Conservation (phyloP, 2,888 invertebrate species). For the Allolobophora icterica region DNA sequence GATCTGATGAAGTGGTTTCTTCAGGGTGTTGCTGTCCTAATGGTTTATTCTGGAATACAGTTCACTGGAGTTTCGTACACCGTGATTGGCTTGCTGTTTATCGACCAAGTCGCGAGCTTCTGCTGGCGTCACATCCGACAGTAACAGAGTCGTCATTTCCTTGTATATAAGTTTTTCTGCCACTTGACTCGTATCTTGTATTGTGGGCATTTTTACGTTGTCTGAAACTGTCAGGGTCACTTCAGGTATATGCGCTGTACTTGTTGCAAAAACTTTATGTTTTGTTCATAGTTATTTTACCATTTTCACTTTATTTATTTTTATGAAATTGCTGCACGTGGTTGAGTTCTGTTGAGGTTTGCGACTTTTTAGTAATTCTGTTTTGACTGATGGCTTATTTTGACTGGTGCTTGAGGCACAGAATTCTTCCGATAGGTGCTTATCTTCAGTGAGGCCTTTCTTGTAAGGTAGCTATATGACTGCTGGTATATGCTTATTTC, state of each 20-base stretch:
- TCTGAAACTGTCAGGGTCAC: background rate
- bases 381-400: background rate
- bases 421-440: too few relatives aligned
- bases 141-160: background rate
- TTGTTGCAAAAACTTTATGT: background rate
- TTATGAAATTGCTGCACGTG: background rate
- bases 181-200: background rate
- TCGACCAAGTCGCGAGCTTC: background rate
- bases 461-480: background rate
- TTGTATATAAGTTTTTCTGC: background rate
- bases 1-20: slow-evolving; percentile 88
- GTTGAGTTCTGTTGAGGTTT: background rate
- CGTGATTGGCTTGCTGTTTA: slow-evolving; percentile 69
- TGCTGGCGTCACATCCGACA: background rate
- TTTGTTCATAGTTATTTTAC: background rate
- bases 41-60: slow-evolving; percentile 82
- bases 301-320: background rate
- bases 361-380: background rate
- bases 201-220: background rate
- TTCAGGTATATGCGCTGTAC: background rate
- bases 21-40: slow-evolving; percentile 75
- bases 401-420: too few relatives aligned
- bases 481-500: background rate
- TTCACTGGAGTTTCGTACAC: slow-evolving; percentile 76
- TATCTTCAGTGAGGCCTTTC: background rate